These are phyloP conservation scores for Plotosus lineatus DNA, from an alignment of 2,113 vertebrate species.

Conservation along the genomic window DNA sequence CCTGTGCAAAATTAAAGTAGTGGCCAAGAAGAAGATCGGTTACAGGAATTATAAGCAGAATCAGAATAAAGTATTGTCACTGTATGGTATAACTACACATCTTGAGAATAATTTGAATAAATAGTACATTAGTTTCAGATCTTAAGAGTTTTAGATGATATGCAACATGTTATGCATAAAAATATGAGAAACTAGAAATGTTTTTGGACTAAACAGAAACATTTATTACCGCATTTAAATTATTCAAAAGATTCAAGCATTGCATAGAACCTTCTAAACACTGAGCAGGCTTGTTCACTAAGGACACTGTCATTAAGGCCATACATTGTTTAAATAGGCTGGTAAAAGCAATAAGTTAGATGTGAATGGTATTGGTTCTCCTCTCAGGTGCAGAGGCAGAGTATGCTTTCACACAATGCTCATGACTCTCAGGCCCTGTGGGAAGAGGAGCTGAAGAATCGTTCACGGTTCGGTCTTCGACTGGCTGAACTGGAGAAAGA, in stretches of 20 bases:
- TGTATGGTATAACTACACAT: background rate
- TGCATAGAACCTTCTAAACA: background rate
- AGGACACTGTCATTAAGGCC: background rate
- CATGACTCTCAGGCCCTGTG: slow-evolving; percentile 78
- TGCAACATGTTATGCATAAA: background rate
- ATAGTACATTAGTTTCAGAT: background rate
- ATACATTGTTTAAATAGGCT: background rate
- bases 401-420: slow-evolving; percentile 70
- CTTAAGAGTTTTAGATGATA: background rate
- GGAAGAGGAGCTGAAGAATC: slow-evolving; percentile 83
- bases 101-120: background rate
- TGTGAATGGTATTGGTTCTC: slow-evolving; percentile 10
- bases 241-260: no score
- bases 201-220: background rate
- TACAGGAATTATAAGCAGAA: background rate
- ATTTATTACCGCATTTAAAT: background rate
- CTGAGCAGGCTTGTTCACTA: background rate
- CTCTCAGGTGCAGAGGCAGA: slow-evolving; percentile 79
- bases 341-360: background rate
- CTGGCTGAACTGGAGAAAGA: slow-evolving; percentile 79
- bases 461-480: slow-evolving; percentile 74
- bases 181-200: background rate
- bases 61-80: background rate
- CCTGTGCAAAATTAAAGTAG: background rate
- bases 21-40: background rate